Conservation (phyloP, 2,888 invertebrate genomes). For the Troilus luridus region DNA sequence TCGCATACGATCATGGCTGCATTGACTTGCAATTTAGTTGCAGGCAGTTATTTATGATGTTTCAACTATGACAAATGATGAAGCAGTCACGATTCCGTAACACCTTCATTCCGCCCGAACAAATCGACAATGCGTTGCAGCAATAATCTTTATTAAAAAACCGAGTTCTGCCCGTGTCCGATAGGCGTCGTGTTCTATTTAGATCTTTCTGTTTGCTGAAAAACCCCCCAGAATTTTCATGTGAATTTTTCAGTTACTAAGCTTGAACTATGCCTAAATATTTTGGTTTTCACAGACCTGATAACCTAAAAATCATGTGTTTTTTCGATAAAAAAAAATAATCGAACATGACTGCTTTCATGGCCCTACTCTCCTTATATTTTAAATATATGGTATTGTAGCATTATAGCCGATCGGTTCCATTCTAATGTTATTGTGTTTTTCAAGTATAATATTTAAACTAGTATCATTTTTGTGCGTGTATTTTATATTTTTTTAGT, state of each 20-base stretch:
- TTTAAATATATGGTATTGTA: too few species aligned
- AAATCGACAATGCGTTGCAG: slow-evolving; percentile 14
- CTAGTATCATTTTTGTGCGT: too few species aligned
- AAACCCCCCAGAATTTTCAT: background rate
- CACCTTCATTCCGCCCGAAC: slow-evolving; percentile 45
- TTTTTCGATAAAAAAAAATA: too few species aligned
- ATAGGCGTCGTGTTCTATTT: background rate
- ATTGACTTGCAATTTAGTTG: slow-evolving; percentile 11
- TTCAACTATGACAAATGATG: background rate
- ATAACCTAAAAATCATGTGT: background rate
- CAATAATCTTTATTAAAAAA: slow-evolving; percentile 20
- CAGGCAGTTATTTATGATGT: slow-evolving; percentile 31
- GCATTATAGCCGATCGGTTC: too few species aligned
- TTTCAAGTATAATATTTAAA: too few species aligned
- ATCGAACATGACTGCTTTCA: too few species aligned
- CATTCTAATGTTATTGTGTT: too few species aligned
- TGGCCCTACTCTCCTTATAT: too few species aligned
- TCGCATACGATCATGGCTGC: background rate
- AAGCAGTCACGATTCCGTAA: slow-evolving; percentile 27
- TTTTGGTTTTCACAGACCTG: background rate
- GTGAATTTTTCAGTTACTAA: background rate
- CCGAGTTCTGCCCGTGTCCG: background rate
- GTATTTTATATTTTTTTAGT: too few species aligned
- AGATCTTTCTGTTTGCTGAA: background rate
- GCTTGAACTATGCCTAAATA: background rate